Conservation (phyloP, 2,888 invertebrate genomes). For the Loripinus fragilis region DNA sequence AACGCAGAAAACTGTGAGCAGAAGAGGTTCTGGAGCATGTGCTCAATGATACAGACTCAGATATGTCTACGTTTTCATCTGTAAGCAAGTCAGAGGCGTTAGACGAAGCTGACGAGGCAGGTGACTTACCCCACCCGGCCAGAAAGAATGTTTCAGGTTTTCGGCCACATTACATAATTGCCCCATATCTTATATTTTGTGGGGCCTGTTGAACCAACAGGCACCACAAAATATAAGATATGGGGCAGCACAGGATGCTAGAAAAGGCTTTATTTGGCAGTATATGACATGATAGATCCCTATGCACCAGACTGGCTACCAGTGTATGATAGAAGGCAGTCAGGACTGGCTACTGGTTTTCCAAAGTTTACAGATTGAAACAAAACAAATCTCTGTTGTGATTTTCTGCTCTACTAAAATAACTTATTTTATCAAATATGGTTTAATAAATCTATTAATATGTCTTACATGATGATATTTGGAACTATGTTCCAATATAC, state of each 20-base stretch:
- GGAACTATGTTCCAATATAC: neutral
- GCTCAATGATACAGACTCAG: conserved; percentile 2
- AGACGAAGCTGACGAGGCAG: neutral
- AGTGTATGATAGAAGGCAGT: conserved; percentile 1
- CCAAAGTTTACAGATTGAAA: neutral
- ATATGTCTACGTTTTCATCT: neutral
- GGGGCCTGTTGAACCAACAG: no score
- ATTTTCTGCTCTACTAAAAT: neutral
- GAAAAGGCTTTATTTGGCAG: conserved; percentile 14
- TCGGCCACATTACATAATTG: neutral
- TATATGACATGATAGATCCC: conserved; percentile 24
- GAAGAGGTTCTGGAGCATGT: conserved; percentile 7
- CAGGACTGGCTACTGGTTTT: neutral
- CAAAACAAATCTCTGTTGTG: neutral
- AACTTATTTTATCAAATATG: neutral
- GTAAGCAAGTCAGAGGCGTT: neutral
- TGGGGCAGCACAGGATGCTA: conserved; percentile 1
- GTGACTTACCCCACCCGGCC: conserved; percentile 5
- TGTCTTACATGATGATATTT: conserved; percentile 2
- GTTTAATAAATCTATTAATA: neutral
- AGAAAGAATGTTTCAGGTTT: neutral
- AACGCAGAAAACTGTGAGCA: neutral
- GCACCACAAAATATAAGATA: neutral
- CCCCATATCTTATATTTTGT: no score
- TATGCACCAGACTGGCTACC: conserved; percentile 24